phyloP scores from a whole-genome alignment of 2,797 vertebrate genomes.

The Propithecus deckenii region DNA sequence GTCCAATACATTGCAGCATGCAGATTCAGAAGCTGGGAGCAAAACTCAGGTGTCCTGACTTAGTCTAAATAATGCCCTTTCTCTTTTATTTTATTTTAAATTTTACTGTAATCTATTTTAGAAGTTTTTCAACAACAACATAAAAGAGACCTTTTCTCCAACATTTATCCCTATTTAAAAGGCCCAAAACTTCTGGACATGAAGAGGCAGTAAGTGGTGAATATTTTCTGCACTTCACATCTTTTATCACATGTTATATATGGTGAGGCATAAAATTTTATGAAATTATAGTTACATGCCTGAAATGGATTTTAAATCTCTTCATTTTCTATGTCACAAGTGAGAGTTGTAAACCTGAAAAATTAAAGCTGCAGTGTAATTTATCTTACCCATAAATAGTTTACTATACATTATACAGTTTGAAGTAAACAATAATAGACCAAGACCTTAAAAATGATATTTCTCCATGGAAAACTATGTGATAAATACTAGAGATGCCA shows the following conservation, averaged over 20 bases:
- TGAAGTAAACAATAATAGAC: conserved; percentile 63
- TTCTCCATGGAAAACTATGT: conserved; percentile 31
- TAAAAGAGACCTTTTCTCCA: neutral
- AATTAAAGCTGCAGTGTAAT: conserved; percentile 69
- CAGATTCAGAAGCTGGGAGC: neutral
- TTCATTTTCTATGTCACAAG: conserved; percentile 73
- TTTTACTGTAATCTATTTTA: neutral
- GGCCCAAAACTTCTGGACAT: neutral
- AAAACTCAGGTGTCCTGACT: neutral
- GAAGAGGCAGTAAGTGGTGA: neutral
- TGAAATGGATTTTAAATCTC: conserved; percentile 76
- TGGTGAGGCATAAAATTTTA: conserved; percentile 71
- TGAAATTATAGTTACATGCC: conserved; percentile 75
- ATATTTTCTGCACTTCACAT: conserved; percentile 36
- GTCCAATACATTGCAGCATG: neutral
- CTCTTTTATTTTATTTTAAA: neutral
- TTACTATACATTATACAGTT: conserved; percentile 37
- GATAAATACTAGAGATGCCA: neutral
- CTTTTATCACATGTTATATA: conserved; percentile 71
- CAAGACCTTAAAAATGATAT: conserved; percentile 59
- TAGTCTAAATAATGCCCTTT: neutral
- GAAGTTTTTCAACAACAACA: neutral
- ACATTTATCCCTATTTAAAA: neutral
- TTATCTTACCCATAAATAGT: conserved; percentile 65
- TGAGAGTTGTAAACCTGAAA: conserved; percentile 69